These are phyloP conservation scores for Pteropus alecto DNA, from an alignment of 2,113 vertebrate genomes.

Conservation along the genomic window DNA sequence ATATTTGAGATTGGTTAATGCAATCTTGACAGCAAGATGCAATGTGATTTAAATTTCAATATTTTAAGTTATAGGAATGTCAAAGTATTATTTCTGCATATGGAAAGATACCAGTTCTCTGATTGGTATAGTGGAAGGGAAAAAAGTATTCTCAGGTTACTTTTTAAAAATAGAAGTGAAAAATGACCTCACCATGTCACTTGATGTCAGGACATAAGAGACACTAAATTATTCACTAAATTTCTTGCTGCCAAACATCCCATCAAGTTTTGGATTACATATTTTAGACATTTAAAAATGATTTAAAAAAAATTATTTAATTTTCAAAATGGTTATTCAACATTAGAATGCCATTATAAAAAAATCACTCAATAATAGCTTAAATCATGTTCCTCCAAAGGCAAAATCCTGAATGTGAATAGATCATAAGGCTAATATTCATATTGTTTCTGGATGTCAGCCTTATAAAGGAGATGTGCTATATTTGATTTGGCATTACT, in stretches of 20 bases:
- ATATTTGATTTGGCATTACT: not conserved
- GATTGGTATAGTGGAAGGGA: slow-evolving; percentile 65
- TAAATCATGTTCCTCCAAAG: not conserved
- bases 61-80: slow-evolving; percentile 72
- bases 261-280: not conserved
- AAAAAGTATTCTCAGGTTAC: slow-evolving; percentile 64
- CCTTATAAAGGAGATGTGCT: not conserved
- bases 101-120: slow-evolving; percentile 71
- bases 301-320: not conserved
- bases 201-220: slow-evolving; percentile 23
- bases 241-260: not conserved
- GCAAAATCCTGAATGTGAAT: not conserved
- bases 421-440: not conserved
- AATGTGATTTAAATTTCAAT: slow-evolving; percentile 85
- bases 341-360: not conserved
- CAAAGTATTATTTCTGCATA: slow-evolving; percentile 75
- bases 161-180: slow-evolving; percentile 59
- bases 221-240: slow-evolving; percentile 37
- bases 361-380: not conserved
- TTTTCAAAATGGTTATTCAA: not conserved
- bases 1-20: slow-evolving; percentile 80
- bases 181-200: slow-evolving; percentile 40
- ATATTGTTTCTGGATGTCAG: not conserved
- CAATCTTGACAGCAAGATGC: slow-evolving; percentile 72
- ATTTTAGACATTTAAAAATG: not conserved